A percentile compares a stretch with the other conserved stretches of the same genome.
phyloP scores from a whole-genome alignment of 2,888 invertebrate genomes.

The Lasioglossum marginatum region DNA sequence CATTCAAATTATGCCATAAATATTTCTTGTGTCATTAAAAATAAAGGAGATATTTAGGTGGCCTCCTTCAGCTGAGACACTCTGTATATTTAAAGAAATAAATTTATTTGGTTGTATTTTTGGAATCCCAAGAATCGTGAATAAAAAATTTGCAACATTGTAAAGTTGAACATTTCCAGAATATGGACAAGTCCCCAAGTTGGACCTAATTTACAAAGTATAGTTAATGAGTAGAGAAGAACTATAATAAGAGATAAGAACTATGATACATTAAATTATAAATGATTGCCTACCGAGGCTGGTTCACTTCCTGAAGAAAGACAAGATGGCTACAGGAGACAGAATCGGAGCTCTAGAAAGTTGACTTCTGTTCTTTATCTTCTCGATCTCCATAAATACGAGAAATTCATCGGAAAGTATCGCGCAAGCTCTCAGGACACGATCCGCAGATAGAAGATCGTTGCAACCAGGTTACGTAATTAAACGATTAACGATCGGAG shows the following conservation, averaged over 20 bases:
- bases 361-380: slow-evolving; percentile 3
- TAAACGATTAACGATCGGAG: slow-evolving; percentile 71
- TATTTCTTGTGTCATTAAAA: no score
- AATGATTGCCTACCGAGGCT: not conserved
- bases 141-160: not conserved
- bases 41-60: no score
- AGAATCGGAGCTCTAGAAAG: not conserved
- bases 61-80: no score
- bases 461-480: slow-evolving; percentile 65
- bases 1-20: no score
- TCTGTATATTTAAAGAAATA: no score
- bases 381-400: not conserved
- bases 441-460: slow-evolving; percentile 57
- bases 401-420: slow-evolving; percentile 2
- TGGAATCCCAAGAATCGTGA: not conserved
- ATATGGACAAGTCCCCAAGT: no score
- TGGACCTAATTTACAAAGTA: no score
- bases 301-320: not conserved
- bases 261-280: not conserved
- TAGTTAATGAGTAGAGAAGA: no score
- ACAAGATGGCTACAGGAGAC: not conserved
- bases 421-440: slow-evolving; percentile 29
- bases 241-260: no score
- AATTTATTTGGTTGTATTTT: not conserved
- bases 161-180: no score